Evolutionary conservation across 2,113 vertebrate species (phyloP).

Genomic region (Marmota monax): DNA sequence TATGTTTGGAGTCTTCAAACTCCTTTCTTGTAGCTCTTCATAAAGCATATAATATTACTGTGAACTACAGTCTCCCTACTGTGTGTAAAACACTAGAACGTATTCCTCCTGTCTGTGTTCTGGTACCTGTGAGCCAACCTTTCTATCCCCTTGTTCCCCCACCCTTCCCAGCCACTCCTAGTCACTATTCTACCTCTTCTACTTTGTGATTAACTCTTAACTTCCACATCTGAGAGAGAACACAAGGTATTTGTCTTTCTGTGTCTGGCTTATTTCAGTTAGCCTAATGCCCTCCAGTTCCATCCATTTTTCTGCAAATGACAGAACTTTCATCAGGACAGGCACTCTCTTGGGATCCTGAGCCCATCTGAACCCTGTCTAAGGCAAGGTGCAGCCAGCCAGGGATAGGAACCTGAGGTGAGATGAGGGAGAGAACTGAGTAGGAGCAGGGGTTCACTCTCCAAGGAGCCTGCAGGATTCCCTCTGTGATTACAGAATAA

Average conservation of each 20-base stretch:
- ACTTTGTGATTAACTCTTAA: neutral
- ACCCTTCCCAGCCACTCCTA: neutral
- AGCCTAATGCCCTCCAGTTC: too few relatives aligned
- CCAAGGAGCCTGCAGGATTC: neutral
- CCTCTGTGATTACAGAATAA: neutral
- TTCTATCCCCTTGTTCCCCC: too few relatives aligned
- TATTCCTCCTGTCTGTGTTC: neutral
- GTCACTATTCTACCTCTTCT: neutral
- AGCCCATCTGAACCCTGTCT: neutral
- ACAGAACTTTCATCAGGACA: neutral
- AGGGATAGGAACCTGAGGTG: neutral
- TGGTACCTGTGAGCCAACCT: neutral
- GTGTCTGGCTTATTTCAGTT: neutral
- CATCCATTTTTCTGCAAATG: neutral
- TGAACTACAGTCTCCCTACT: too few relatives aligned
- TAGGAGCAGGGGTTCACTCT: neutral
- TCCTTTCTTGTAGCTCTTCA: neutral
- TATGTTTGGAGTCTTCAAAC: neutral
- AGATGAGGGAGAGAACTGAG: neutral
- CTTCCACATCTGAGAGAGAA: neutral
- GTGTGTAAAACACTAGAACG: neutral
- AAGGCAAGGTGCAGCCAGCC: accelerated
- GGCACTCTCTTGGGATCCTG: accelerated
- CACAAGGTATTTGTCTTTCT: neutral
- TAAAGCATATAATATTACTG: neutral